Base-by-base conservation (phyloP, 1,140 invertebrate genomes). In the Achroia grisella region DNA sequence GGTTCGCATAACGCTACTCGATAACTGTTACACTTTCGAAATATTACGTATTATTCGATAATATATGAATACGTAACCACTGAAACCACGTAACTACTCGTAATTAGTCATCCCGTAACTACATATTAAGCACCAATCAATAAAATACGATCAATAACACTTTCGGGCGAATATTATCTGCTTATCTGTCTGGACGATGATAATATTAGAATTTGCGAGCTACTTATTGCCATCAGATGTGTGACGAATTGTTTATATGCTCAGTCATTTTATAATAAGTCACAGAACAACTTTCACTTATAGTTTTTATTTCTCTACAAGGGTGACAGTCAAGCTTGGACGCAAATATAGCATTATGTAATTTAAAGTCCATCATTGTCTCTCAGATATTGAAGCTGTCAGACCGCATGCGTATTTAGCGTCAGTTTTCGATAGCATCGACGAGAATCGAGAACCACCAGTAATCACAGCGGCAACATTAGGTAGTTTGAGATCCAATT, bases 371-470 rank as follows among this genome's bases (percentile, higher is more conserved):
- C 72, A 72, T 84, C 78, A 84, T 84, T 82, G 80, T 81, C 62
- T 79, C 68, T 23, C 17, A 3, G 73, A 73, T 84, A 83, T 78
- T 74, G 69, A 61, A 70, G 63, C 64, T 84, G 78, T 84, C 74
- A 74, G 67, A 57, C 62, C 41, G 71, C 53, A 58, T 59, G 71
- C 68, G 74, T 79, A 82, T 84, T 84, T 84, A 84, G 68, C 73
- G 80, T 84, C 80, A 84, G 71, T 84, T 76, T 52, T 69, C 49
- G 80, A 84, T 84, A 81, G 52, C 71, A 84, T 84, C 80, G 63
- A 57, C 52, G 46, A 44, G 52, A 23, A 60, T 56, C 52, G 58
- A 60, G 68, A 67, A 54, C 59, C 62, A 56, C 48, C 61, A 44
- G 61, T 64, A 62, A 70, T 72, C 66, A 69, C 2, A 2, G 17